Conservation (phyloP, 2,797 vertebrate species). For the Lithobates pipiens region DNA sequence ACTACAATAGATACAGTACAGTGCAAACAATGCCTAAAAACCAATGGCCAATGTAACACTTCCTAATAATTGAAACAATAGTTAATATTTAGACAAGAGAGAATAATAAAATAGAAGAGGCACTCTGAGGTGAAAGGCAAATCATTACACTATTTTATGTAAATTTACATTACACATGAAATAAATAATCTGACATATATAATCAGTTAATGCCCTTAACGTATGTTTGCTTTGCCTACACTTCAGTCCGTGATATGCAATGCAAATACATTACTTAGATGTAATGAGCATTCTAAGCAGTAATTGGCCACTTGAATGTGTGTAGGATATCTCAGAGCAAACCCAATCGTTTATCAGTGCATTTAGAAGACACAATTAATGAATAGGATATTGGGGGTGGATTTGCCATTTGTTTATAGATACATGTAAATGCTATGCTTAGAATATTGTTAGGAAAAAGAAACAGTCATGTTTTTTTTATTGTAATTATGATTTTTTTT, state of each 20-base stretch:
- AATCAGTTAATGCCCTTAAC: conserved; percentile 15
- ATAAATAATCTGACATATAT: neutral
- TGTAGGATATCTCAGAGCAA: conserved; percentile 36
- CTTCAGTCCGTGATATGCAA: conserved; percentile 38
- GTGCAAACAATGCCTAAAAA: neutral
- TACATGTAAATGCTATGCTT: neutral
- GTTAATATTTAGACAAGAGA: neutral
- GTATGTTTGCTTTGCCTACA: conserved; percentile 20
- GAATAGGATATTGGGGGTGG: conserved; percentile 2
- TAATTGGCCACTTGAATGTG: conserved; percentile 56
- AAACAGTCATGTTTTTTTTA: neutral
- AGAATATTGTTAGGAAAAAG: neutral
- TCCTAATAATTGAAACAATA: neutral
- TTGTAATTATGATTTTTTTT: neutral
- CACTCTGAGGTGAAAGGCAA: neutral
- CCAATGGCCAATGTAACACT: neutral
- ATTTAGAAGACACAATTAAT: neutral
- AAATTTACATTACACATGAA: neutral
- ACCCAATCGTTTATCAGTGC: neutral
- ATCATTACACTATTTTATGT: neutral
- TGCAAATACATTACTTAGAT: conserved; percentile 43
- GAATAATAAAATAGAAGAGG: neutral
- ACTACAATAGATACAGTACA: neutral
- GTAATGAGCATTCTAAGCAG: conserved; percentile 32
- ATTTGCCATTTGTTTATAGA: conserved; percentile 15